phyloP scores from a whole-genome alignment of 92 coral and sea anemone genomes.

The Epizoanthus ramosus region DNA sequence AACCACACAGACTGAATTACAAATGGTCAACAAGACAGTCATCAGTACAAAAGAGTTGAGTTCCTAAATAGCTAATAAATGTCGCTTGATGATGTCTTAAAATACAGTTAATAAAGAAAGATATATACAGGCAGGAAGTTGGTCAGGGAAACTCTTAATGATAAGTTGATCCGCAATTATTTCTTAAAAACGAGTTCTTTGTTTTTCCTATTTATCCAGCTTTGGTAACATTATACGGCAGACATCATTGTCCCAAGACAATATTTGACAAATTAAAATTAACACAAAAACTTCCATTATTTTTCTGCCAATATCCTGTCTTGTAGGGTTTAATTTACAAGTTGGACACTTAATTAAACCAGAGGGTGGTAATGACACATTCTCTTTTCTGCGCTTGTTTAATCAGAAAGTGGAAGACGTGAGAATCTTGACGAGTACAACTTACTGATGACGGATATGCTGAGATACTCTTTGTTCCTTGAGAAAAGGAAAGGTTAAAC shows the following conservation, averaged over 20 bases:
- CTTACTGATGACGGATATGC: conserved; percentile 7
- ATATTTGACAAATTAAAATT: neutral
- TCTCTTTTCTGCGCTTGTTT: neutral
- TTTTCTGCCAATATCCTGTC: conserved; percentile 20
- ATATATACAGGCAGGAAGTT: conserved; percentile 14
- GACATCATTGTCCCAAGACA: neutral
- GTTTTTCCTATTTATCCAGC: conserved; percentile 9
- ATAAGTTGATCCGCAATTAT: conserved; percentile 11
- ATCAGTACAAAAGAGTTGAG: neutral
- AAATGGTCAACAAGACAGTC: too few species aligned
- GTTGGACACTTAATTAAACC: conserved; percentile 30
- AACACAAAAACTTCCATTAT: conserved; percentile 19
- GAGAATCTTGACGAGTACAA: neutral
- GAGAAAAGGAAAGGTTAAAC: conserved; percentile 8
- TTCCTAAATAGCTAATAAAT: neutral
- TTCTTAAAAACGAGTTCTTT: conserved; percentile 24
- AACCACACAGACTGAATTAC: too few species aligned
- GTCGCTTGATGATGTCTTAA: conserved; percentile 1
- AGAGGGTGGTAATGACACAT: neutral
- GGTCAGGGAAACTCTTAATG: neutral
- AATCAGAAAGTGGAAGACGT: conserved; percentile 25
- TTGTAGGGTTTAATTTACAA: neutral
- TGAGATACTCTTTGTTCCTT: conserved; percentile 1
- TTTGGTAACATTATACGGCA: neutral
- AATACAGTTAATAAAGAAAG: neutral